Base-by-base conservation (phyloP, 2,888 invertebrate genomes). In the Lasius platythorax region DNA sequence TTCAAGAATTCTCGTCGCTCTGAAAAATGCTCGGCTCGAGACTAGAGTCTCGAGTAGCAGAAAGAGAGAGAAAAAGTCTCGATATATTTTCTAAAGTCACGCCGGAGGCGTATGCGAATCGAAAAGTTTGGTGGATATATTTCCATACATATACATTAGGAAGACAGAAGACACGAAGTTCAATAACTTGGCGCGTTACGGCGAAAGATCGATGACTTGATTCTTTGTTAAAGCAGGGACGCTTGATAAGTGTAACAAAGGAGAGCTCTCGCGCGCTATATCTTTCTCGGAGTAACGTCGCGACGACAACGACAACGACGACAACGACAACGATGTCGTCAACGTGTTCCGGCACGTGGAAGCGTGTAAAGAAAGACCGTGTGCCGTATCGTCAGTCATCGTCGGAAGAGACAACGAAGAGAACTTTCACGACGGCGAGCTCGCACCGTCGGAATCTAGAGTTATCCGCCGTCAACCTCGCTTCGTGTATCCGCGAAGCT, bases 361-460 rank as follows among this genome's bases (percentile, higher is more conserved):
- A 68, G 82, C 73, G 72, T 78, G 88, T 63, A 63, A 83, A 87
- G 83, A 74, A 84, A 66, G 66, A 18, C 58, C 83, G 18, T 73
- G 81, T 56, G 56, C 81, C 18, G 40, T 37, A 70, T 88, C 88
- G 88, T 87, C 89, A 89, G 76, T 89, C 89, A 87, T 89, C 83
- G 85, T 70, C 40, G 85, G 64, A 74, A 73, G 81, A 74, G 67
- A 40, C 75, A 63, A 46, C 72, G 53, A 74, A 28, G 73, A 61
- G 66, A 85, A 87, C 78, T 85, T 87, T 84, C 89, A 76, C 70
- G 75, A 67, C 28, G 37, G 33, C 73, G 67, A 66, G 82, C 68
- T 82, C 40, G 67, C 78, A 12, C 23, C n/a, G 40, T n/a, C n/a
- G n/a, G 66, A 78, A 67, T 79, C 87, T 85, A 76, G 56, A 82